Evolutionary conservation across 2,113 vertebrate species (phyloP).

Genomic region (Shinisaurus crocodilurus): DNA sequence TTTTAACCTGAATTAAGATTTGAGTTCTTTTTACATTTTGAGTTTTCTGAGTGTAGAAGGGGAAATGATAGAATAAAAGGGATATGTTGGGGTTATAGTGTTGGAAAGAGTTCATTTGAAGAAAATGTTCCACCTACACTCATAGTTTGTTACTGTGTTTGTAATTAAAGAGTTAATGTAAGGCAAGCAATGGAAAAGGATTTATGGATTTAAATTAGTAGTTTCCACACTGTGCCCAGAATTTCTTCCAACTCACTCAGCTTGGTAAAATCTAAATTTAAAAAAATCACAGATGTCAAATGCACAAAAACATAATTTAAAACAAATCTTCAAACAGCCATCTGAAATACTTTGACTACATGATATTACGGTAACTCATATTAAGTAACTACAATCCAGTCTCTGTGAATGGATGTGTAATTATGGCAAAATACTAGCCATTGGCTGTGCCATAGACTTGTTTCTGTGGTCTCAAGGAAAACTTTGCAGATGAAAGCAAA

Average conservation of each 20-base stretch:
- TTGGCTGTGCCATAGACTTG: neutral
- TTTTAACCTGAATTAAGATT: neutral
- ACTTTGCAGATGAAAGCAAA: neutral
- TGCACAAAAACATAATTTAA: neutral
- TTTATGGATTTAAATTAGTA: no score
- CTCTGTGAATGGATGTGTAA: neutral
- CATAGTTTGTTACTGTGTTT: no score
- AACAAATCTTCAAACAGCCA: neutral
- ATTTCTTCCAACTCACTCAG: no score
- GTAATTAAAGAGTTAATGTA: no score
- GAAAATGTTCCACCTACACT: no score
- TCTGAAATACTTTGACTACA: neutral
- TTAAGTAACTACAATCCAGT: neutral
- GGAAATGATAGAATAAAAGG: no score
- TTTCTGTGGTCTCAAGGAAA: neutral
- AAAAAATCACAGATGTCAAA: neutral
- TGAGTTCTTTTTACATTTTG: no score
- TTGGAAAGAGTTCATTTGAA: no score
- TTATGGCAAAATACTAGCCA: neutral
- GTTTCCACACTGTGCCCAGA: no score
- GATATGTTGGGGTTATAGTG: no score
- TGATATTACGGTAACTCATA: fast-evolving
- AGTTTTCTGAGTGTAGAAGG: no score
- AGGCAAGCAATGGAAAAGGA: no score
- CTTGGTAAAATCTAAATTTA: neutral